Conservation (phyloP, 2,113 vertebrate genomes). For the Indicator indicator region DNA sequence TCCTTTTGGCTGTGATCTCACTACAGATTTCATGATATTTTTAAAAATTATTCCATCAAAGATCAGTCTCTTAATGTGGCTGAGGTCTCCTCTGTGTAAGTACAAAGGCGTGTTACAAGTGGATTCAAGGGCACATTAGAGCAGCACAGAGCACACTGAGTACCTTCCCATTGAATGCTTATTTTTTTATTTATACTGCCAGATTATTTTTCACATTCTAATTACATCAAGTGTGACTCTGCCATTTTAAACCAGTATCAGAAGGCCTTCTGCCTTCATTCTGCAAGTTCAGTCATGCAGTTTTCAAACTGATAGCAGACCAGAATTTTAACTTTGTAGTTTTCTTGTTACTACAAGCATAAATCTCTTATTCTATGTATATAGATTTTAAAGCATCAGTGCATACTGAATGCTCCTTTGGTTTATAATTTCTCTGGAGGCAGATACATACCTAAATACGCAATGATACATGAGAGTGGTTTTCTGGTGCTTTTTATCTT, state of each 20-base stretch:
- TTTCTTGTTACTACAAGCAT: background rate
- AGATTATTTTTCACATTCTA: background rate
- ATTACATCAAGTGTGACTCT: background rate
- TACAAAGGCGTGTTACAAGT: background rate
- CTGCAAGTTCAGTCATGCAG: background rate
- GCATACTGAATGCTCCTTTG: background rate
- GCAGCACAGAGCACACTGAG: background rate
- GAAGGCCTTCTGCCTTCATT: background rate
- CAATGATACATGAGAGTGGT: conserved; percentile 92
- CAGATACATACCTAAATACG: conserved; percentile 90
- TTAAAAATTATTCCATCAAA: background rate
- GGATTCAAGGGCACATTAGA: background rate
- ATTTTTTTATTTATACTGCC: background rate
- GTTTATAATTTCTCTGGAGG: background rate
- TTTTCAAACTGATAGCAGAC: background rate
- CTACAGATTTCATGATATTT: background rate
- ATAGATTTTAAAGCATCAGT: background rate
- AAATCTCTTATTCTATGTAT: background rate
- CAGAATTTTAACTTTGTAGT: background rate
- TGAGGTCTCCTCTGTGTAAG: background rate
- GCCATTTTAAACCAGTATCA: background rate
- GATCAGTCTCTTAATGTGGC: background rate
- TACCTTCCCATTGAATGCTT: background rate
- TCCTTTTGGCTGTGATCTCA: background rate
- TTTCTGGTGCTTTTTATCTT: conserved; percentile 90